Percentiles rank a stretch among this genome's conserved stretches.
These are phyloP conservation scores for Allolobophora icterica DNA, from an alignment of 2,888 invertebrate genomes.

Conservation along the genomic window DNA sequence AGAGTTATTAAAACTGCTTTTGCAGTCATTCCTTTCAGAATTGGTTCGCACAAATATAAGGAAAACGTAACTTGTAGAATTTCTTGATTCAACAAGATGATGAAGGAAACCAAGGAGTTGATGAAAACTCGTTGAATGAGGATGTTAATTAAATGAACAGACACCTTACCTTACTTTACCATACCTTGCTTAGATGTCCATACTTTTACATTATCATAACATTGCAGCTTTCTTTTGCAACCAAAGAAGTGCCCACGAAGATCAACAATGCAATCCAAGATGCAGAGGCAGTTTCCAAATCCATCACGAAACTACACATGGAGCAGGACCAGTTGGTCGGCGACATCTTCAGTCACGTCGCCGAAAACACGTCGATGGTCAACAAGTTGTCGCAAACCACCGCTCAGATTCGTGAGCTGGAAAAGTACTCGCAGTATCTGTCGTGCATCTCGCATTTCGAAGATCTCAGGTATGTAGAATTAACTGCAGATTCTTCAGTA, in stretches of 20 bases:
- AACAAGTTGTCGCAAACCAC: conserved; percentile 39
- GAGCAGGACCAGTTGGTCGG: conserved; percentile 53
- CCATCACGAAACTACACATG: conserved; percentile 50
- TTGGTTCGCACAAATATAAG: too few relatives aligned
- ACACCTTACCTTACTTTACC: neutral
- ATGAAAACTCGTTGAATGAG: too few relatives aligned
- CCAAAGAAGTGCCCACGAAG: conserved; percentile 58
- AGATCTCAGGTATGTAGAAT: conserved; percentile 55
- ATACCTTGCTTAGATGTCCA: neutral
- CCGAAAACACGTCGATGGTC: conserved; percentile 48
- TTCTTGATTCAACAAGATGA: too few relatives aligned
- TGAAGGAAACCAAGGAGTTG: too few relatives aligned
- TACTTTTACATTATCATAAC: neutral
- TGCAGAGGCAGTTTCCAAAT: conserved; percentile 52
- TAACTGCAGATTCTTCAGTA: neutral
- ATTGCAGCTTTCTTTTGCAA: conserved; percentile 56
- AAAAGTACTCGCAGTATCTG: conserved; percentile 57
- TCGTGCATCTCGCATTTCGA: conserved; percentile 56
- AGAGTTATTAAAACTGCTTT: too few relatives aligned
- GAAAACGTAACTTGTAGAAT: too few relatives aligned
- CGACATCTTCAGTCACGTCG: conserved; percentile 53
- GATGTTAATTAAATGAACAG: too few relatives aligned
- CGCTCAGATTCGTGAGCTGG: conserved; percentile 54
- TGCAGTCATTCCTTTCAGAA: too few relatives aligned
- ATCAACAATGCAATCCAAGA: conserved; percentile 55